phyloP scores from a whole-genome alignment of 2,888 invertebrate species.

The Molorchus minor region DNA sequence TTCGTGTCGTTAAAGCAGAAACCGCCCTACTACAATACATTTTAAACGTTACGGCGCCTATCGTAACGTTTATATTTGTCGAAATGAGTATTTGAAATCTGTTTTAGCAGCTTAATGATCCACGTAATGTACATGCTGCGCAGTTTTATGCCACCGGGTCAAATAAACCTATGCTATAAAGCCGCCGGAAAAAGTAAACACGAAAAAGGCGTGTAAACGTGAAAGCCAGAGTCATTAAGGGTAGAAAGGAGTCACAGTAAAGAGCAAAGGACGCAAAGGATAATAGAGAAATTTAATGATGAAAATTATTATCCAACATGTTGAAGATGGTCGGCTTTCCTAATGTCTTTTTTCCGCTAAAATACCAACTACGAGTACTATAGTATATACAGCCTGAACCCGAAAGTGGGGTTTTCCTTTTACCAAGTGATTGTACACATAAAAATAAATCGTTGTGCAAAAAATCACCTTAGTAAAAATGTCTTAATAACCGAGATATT shows the following conservation, averaged over 20 bases:
- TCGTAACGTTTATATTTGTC: constrained; percentile 1
- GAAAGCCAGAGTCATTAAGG: constrained; percentile 1
- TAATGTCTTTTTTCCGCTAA: too few relatives aligned
- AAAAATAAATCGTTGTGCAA: too few relatives aligned
- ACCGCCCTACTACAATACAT: too few relatives aligned
- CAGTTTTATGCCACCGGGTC: not conserved
- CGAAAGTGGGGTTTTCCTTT: too few relatives aligned
- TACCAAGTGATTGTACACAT: too few relatives aligned
- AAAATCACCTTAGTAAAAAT: too few relatives aligned
- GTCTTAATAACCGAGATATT: too few relatives aligned
- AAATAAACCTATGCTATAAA: constrained; percentile 14
- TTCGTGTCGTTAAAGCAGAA: too few relatives aligned
- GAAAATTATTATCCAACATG: constrained; percentile 9
- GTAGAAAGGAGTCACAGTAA: not conserved
- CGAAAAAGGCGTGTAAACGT: constrained; percentile 24
- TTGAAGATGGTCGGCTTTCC: too few relatives aligned
- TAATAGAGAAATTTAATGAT: not conserved
- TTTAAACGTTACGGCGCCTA: not conserved
- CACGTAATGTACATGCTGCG: constrained; percentile 18
- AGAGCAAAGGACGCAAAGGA: not conserved
- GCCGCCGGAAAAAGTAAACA: constrained; percentile 16
- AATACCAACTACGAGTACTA: too few relatives aligned
- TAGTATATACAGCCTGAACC: too few relatives aligned
- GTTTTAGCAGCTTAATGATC: not conserved
- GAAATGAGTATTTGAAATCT: constrained; percentile 12